Conservation (phyloP, 2,113 vertebrate species). For the Aegotheles bennettii region DNA sequence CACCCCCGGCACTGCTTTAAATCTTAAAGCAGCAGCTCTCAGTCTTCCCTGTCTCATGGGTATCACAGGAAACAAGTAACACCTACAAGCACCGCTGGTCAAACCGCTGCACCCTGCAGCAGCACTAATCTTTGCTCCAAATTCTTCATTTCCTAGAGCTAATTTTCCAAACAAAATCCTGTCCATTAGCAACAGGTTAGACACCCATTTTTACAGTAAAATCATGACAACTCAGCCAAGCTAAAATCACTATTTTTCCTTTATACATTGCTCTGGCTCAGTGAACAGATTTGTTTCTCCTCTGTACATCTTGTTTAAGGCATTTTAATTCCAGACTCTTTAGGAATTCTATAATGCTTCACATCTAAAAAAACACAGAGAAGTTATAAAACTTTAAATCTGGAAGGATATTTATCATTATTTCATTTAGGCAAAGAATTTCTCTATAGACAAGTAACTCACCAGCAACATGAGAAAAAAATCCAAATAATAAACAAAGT, state of each 20-base stretch:
- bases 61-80: fast-evolving
- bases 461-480: not conserved
- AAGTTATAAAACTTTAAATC: not conserved
- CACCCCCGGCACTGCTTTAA: not conserved
- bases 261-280: not conserved
- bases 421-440: not conserved
- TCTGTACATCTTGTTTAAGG: not conserved
- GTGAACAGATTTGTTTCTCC: not conserved
- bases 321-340: not conserved
- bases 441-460: not conserved
- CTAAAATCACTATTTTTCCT: not conserved
- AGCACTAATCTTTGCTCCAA: not conserved
- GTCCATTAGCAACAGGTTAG: not conserved
- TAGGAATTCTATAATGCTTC: not conserved
- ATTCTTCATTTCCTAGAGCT: not conserved
- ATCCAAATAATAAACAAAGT: not conserved
- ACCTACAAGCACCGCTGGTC: not conserved
- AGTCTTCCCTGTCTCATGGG: not conserved
- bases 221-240: not conserved
- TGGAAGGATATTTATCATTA: not conserved
- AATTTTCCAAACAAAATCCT: not conserved
- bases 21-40: not conserved
- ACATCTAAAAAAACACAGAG: not conserved
- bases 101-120: not conserved
- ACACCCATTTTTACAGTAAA: not conserved